A percentile compares a stretch with the other conserved stretches of the same genome.
These are phyloP conservation scores for Trissonchulus sp. DNA, from an alignment of 2,888 invertebrate genomes.

Conservation along the genomic window DNA sequence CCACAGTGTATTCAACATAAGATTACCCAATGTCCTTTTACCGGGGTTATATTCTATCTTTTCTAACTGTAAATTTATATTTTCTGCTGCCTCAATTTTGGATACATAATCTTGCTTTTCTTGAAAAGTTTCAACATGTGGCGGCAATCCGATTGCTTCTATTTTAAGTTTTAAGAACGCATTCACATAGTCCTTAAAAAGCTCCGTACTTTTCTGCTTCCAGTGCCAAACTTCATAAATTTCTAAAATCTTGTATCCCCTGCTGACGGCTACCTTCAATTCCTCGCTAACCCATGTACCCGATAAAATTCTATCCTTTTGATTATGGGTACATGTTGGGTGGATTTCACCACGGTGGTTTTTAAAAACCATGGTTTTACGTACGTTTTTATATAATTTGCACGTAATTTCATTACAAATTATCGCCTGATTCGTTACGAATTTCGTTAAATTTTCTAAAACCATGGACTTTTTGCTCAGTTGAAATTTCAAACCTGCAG, in stretches of 20 bases:
- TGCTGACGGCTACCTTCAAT: background rate
- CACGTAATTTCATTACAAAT: no score
- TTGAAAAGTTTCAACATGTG: no score
- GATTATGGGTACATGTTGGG: background rate
- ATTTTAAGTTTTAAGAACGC: background rate
- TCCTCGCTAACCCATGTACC: background rate
- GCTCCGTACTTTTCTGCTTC: no score
- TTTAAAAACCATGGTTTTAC: no score
- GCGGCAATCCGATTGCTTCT: conserved; percentile 10
- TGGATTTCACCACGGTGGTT: conserved; percentile 28
- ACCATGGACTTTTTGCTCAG: no score
- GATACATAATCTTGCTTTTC: conserved; percentile 40
- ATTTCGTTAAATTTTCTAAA: no score
- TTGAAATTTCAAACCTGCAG: no score
- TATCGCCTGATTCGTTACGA: no score
- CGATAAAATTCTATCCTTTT: background rate
- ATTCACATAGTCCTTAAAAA: conserved; percentile 22
- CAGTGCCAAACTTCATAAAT: conserved; percentile 20
- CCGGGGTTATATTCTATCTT: conserved; percentile 39
- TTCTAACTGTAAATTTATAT: conserved; percentile 36
- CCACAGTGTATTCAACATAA: conserved; percentile 39
- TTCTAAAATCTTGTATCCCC: background rate
- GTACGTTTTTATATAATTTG: no score
- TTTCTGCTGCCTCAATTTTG: conserved; percentile 37
- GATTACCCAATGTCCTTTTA: conserved; percentile 36